Evolutionary conservation across 2,888 invertebrate genomes (phyloP), one percentile per base, ranked within the genome.

Genomic region (Tromatobia lineatoria): DNA sequence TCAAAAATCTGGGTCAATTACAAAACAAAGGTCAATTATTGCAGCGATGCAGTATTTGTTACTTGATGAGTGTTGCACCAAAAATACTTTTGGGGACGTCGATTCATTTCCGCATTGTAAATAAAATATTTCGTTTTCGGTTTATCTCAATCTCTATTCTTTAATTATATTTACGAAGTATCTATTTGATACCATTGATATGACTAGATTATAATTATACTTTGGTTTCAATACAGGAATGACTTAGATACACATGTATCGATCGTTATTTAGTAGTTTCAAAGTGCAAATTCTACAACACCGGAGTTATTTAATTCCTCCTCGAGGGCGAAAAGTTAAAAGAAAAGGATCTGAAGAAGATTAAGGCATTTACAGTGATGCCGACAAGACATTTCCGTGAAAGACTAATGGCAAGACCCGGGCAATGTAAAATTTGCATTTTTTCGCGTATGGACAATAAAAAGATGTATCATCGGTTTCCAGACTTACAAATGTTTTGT

Each of bases 71-170:
- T 87, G 11, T 78, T 90, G 67, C 87, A 88, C 23, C 77, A 89
- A 59, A 90, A 90, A 59, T 88, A 90, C 77, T 64, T 88, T 11
- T 85, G 87, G 18, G 88, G 90, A 86, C 86, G 86, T 11, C 88
- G 88, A 6, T 82, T 88, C 38, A 13, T n/a, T 25, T 13, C 23
- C 13, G 2, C 20, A 8, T 20, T 20, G n/a, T 25, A 42, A 73
- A 57, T 57, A 73, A 57, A 20, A 42, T 25, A 18, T n/a, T n/a
- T n/a, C 23, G 7, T 73, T 18, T 45, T 73, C 71, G 13, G 66
- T 57, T 66, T 18, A 11, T 45, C 50, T n/a, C n/a, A n/a, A n/a
- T 34, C 11, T 79, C 54, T 80, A 77, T 73, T 80, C 42, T 50
- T 10, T 18, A 45, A 18, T 38, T 57, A 20, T 73, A 77, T 83